These are phyloP conservation scores for Cosmorhoe ocellata DNA, from an alignment of 2,888 invertebrate species.

Conservation along the genomic window DNA sequence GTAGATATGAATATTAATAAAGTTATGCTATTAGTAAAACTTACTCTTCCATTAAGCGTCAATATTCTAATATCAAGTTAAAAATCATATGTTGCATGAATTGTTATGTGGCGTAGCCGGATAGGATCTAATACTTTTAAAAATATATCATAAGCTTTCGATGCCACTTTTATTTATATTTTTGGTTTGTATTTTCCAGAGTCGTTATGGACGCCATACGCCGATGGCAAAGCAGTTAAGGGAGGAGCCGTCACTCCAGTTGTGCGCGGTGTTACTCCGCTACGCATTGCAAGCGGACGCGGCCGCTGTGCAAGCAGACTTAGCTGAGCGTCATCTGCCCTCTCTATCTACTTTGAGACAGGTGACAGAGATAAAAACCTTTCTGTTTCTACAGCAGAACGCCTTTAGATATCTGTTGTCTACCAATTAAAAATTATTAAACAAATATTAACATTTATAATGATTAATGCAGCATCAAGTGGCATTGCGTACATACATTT, in stretches of 20 bases:
- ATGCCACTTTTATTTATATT: too few relatives aligned
- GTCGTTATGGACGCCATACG: slow-evolving; percentile 94
- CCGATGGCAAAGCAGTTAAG: slow-evolving; percentile 94
- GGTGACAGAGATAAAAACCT: slow-evolving; percentile 62
- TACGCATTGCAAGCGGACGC: slow-evolving; percentile 91
- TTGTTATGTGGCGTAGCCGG: background rate
- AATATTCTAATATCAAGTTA: too few relatives aligned
- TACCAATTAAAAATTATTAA: too few relatives aligned
- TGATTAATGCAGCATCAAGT: too few relatives aligned
- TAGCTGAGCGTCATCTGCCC: slow-evolving; percentile 92
- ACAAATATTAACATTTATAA: too few relatives aligned
- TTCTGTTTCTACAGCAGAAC: too few relatives aligned
- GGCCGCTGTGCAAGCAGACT: slow-evolving; percentile 90
- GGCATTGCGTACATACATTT: too few relatives aligned
- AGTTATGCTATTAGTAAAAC: too few relatives aligned
- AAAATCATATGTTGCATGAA: too few relatives aligned
- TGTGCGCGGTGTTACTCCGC: slow-evolving; percentile 93
- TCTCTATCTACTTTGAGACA: slow-evolving; percentile 93
- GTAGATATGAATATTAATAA: too few relatives aligned
- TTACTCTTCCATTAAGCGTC: too few relatives aligned
- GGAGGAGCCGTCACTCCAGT: slow-evolving; percentile 97
- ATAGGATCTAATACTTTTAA: background rate
- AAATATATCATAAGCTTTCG: background rate
- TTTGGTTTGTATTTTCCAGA: slow-evolving; percentile 78
- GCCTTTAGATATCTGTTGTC: too few relatives aligned